Conservation (phyloP, 1,140 invertebrate genomes). For the Idris sp. region DNA sequence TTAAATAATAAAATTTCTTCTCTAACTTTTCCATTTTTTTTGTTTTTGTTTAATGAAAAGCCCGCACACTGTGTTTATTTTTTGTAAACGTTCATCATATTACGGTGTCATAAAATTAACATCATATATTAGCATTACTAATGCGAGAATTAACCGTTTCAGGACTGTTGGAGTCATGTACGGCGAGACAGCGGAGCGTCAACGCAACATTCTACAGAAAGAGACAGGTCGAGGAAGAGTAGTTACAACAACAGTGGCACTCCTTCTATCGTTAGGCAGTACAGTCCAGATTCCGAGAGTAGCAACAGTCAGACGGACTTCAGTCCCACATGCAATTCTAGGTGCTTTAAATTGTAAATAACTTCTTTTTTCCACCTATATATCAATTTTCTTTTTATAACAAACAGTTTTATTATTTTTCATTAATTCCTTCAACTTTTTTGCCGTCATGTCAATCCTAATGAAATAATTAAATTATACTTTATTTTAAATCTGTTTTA, state of each 20-base stretch:
- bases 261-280: slow-evolving; percentile 72
- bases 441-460: too few relatives aligned
- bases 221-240: slow-evolving; percentile 74
- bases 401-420: slow-evolving; percentile 1
- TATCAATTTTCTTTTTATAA: too few relatives aligned
- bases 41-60: too few relatives aligned
- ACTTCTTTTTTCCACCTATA: slow-evolving; percentile 19
- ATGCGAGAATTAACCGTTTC: slow-evolving; percentile 47
- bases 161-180: slow-evolving; percentile 76
- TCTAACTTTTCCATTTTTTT: too few relatives aligned
- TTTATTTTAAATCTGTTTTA: too few relatives aligned
- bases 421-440: too few relatives aligned
- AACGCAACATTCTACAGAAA: slow-evolving; percentile 80
- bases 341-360: slow-evolving; percentile 60
- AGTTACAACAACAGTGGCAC: slow-evolving; percentile 72
- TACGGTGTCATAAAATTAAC: slow-evolving; percentile 33
- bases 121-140: slow-evolving; percentile 36
- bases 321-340: slow-evolving; percentile 75
- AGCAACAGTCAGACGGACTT: slow-evolving; percentile 76
- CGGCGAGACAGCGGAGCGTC: slow-evolving; percentile 84
- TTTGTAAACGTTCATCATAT: background rate
- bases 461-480: too few relatives aligned
- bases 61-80: slow-evolving; percentile 1
- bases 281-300: slow-evolving; percentile 73
- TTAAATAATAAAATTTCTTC: too few relatives aligned